These are phyloP conservation scores for Gonatopus flavifemur DNA, from an alignment of 1,140 invertebrate genomes.

Conservation along the genomic window DNA sequence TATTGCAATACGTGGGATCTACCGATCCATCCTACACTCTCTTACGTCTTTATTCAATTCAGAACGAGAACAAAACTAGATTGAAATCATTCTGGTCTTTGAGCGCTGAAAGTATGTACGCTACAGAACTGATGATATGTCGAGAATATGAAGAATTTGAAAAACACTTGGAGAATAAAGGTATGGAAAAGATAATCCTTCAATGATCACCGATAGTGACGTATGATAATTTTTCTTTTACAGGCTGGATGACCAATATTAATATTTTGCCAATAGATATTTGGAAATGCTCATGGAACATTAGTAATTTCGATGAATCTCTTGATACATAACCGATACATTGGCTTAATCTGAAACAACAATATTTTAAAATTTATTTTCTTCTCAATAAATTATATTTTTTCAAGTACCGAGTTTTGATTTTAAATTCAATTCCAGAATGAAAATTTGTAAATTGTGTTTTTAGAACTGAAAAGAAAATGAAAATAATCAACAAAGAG, in stretches of 20 bases:
- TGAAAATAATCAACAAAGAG: too few relatives aligned
- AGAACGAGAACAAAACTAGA: constrained; percentile 40
- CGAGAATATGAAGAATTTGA: constrained; percentile 57
- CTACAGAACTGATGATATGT: constrained; percentile 20
- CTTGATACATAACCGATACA: too few relatives aligned
- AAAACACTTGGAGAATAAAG: constrained; percentile 47
- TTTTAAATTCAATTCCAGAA: too few relatives aligned
- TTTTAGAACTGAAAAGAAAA: too few relatives aligned
- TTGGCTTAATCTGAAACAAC: too few relatives aligned
- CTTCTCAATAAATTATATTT: too few relatives aligned
- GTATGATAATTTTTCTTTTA: constrained; percentile 26
- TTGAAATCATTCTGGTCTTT: constrained; percentile 14
- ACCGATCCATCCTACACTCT: constrained; percentile 24
- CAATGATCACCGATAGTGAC: too few relatives aligned
- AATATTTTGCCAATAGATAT: constrained; percentile 57
- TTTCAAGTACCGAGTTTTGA: too few relatives aligned
- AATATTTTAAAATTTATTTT: too few relatives aligned
- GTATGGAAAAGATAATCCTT: constrained; percentile 25
- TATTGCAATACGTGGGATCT: constrained; percentile 14
- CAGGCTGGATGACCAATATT: constrained; percentile 59
- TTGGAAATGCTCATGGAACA: constrained; percentile 43
- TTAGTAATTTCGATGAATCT: constrained; percentile 16
- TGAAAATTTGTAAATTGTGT: too few relatives aligned
- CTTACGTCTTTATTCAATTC: constrained; percentile 24
- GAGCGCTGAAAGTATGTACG: constrained; percentile 20